Conservation (phyloP, 2,113 vertebrate species). For the Vireo altiloquus region DNA sequence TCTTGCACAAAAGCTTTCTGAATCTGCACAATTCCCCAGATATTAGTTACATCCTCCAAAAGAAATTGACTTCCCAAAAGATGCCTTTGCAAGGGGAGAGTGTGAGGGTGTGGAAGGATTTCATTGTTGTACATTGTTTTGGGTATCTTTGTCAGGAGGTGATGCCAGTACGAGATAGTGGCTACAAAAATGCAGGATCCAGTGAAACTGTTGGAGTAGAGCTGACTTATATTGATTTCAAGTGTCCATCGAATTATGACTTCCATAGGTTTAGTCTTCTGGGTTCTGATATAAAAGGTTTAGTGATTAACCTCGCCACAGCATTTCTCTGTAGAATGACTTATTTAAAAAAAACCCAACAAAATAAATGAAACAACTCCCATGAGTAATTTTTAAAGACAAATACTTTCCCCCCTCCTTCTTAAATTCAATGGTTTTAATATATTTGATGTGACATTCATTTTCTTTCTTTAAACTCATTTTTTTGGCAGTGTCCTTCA, state of each 20-base stretch:
- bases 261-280: not conserved
- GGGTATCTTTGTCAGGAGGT: not conserved
- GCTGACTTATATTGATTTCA: not conserved
- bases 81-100: not conserved
- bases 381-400: not conserved
- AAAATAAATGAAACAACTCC: not conserved
- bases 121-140: not conserved
- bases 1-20: not conserved
- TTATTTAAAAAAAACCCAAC: not conserved
- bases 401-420: not conserved
- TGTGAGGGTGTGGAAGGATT: rapidly evolving
- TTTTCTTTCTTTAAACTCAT: not conserved
- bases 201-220: not conserved
- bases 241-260: not conserved
- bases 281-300: not conserved
- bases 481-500: not conserved
- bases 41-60: not conserved
- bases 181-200: not conserved
- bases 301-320: not conserved
- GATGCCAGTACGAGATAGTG: not conserved
- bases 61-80: not conserved
- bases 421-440: not conserved
- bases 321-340: not conserved
- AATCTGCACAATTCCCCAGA: not conserved
- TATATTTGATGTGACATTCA: not conserved